Evolutionary conservation across 2,888 invertebrate genomes (phyloP), one percentile per base, ranked within the genome.

Genomic region (Cantharis nigra): DNA sequence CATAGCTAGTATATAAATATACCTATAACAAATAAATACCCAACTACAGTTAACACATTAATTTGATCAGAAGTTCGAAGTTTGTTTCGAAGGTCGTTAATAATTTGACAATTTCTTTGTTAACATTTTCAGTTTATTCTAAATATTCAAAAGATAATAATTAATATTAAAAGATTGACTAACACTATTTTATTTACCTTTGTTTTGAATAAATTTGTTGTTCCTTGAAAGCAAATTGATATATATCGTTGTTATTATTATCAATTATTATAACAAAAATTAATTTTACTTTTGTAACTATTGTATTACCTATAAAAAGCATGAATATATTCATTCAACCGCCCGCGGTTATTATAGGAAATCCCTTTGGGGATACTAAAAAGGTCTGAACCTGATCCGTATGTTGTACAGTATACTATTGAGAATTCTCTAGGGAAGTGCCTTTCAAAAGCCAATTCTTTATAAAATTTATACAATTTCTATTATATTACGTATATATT

Each of bases 281-380:
- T 73, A 73, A 73, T 73, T 73, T 73, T 67, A 26, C 73, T 67
- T 67, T 20, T 28, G 73, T 62, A 67, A 73, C 67, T 67, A 67
- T 73, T 73, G 67, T 67, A 23, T 73, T 67, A 26, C 20, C 20
- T 65, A 73, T 73, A 73, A 73, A 73, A 73, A 73, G 14, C 49
- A 49, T 65, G 73, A 73, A 73, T 62, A 67, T 69, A 69, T 73
- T 67, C 69, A 65, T 69, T 49, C 49, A n/a, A 20, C 71, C 62
- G 63, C 28, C 71, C 23, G 71, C 70, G 72, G 76, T 70, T 73
- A 73, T 76, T 73, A 77, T 70, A 73, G 76, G 70, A 70, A 64
- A 73, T 62, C 70, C 73, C 72, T 73, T 65, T 70, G 26, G 76
- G 70, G 73, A 65, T 69, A 72, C 65, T 77, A 71, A 77, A 77